Base-by-base conservation (phyloP, 1,140 invertebrate species). In the Papilio polytes region DNA sequence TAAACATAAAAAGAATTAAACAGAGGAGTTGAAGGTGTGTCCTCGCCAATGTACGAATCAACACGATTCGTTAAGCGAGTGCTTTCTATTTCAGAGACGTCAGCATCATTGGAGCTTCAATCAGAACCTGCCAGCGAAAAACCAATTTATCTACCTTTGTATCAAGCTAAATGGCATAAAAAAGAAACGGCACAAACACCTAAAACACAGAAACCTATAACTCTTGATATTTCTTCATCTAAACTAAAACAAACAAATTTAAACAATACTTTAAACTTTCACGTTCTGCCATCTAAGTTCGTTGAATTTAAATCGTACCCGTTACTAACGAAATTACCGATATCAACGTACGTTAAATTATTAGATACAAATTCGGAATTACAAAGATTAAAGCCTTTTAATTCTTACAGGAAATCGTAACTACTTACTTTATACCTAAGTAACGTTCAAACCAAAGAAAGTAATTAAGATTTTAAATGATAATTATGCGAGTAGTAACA, bases 61-160 rank as follows among this genome's bases (percentile, higher is more conserved):
- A 80, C 44, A 70, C 76, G 88, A 86, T 91, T 91, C 90, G 86
- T 88, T 81, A 88, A 88, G 85, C 84, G 85, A 86, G 85, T 81
- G 85, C 70, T 88, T 89, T 89, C 85, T 86, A 84, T 91, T 92
- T 91, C 91, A 92, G 90, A 87, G 80, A 70, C 56, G 63, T 81
- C 83, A 84, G 83, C 82, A 80, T 81, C 85, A 51, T 78, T 78
- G 78, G 84, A 86, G 81, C 85, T 80, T 78, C 86, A 63, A 15
- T 74, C 83, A 74, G 81, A 80, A 72, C 74, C 84, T 78, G 59
- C 63, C 81, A 84, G 78, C 80, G 82, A 26, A 76, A 51, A 46
- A 9, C 44, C 44, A 76, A 13, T 46, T 53, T 51, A 51, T 15
- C 63, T 31, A 31, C 63, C 63, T 51, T 51, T 48, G 53, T 76